A percentile compares a stretch with the other conserved stretches of the same genome.
phyloP scores from a whole-genome alignment of 2,113 vertebrate genomes.

The Nerophis lumbriciformis region DNA sequence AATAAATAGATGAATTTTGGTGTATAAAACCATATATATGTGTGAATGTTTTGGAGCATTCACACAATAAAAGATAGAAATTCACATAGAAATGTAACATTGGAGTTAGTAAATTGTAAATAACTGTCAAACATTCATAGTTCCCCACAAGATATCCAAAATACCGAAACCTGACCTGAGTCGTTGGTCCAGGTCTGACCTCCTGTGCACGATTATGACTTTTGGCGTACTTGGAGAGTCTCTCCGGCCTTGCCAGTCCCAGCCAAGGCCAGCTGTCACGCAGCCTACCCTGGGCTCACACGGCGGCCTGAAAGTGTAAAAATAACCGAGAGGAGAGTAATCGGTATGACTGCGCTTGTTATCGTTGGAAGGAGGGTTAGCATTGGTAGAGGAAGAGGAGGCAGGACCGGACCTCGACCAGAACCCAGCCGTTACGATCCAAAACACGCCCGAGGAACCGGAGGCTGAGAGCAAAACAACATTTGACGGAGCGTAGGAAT shows the following conservation, averaged over 20 bases:
- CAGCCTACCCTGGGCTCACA: constrained; percentile 21
- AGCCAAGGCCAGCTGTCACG: constrained; percentile 47
- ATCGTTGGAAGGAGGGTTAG: constrained; percentile 16
- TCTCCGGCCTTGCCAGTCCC: constrained; percentile 1
- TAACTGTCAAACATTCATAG: too few relatives aligned
- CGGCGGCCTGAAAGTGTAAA: constrained; percentile 37
- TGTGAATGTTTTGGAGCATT: too few relatives aligned
- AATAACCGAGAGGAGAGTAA: constrained; percentile 49
- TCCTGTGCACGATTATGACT: constrained; percentile 5
- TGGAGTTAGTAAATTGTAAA: too few relatives aligned
- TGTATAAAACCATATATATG: too few relatives aligned
- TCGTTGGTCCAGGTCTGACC: constrained; percentile 7
- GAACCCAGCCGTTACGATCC: not conserved
- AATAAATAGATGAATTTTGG: too few relatives aligned
- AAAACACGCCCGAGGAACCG: constrained; percentile 4
- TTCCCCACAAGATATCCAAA: not conserved
- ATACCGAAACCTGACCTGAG: constrained; percentile 11
- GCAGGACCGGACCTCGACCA: constrained; percentile 19
- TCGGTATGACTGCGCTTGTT: constrained; percentile 54
- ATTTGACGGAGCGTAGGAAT: constrained; percentile 11
- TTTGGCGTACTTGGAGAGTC: constrained; percentile 30
- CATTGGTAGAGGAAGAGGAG: constrained; percentile 18
- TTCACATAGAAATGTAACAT: too few relatives aligned
- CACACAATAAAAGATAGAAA: too few relatives aligned
- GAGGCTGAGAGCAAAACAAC: constrained; percentile 1